Evolutionary conservation across 1,140 invertebrate species (phyloP).

Genomic region (Portunus trituberculatus): DNA sequence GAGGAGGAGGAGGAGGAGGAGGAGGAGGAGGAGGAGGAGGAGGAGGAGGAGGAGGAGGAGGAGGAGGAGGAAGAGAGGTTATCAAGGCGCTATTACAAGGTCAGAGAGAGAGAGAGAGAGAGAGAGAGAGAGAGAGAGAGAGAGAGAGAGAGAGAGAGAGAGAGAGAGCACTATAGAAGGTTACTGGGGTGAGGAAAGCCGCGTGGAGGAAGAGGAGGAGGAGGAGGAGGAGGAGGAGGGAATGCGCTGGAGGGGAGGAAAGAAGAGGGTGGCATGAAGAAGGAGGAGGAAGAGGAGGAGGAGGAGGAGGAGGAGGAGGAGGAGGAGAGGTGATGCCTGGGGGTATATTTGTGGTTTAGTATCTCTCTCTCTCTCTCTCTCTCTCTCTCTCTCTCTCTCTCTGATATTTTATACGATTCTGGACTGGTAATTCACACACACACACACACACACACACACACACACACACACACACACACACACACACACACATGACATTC

Average conservation of each 20-base stretch:
- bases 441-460: no score
- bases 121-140: no score
- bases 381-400: no score
- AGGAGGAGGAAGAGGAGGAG: slow-evolving; percentile 1
- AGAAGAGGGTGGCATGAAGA: background rate
- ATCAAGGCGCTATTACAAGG: background rate
- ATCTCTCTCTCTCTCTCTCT: no score
- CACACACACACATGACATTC: no score
- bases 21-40: background rate
- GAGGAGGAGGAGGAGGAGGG: background rate
- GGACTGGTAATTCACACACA: no score
- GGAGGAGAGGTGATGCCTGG: no score
- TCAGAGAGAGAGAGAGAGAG: background rate
- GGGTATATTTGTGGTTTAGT: no score
- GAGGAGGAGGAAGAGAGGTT: background rate
- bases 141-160: background rate
- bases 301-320: no score
- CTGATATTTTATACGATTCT: no score
- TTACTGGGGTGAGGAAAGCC: background rate
- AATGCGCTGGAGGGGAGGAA: background rate
- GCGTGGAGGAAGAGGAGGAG: background rate
- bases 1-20: no score
- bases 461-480: no score
- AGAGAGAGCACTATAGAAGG: background rate
- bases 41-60: background rate